phyloP scores from a whole-genome alignment of 2,888 invertebrate species.

The Dermolepida albohirtum region DNA sequence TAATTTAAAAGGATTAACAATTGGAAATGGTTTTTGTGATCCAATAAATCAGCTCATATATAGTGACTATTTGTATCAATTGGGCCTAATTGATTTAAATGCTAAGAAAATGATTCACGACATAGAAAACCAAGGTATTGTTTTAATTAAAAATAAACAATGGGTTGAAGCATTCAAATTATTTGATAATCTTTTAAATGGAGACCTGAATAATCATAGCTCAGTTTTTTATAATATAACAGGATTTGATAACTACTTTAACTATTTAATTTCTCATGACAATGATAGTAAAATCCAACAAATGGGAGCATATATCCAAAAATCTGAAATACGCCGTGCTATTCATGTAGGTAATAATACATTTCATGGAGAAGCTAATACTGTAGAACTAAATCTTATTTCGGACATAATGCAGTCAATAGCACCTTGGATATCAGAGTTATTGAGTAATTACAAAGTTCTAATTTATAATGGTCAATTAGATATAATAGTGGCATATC shows the following conservation, averaged over 20 bases:
- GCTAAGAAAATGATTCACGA: constrained; percentile 71
- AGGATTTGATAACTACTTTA: constrained; percentile 82
- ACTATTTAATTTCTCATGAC: constrained; percentile 75
- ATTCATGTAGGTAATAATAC: constrained; percentile 88
- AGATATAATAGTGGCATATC: constrained; percentile 92
- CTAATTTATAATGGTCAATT: constrained; percentile 91
- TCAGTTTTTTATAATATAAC: constrained; percentile 80
- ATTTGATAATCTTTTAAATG: constrained; percentile 79
- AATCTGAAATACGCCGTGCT: constrained; percentile 72
- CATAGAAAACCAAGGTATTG: constrained; percentile 70
- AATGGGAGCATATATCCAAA: constrained; percentile 75
- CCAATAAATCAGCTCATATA: constrained; percentile 82
- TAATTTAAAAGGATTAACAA: constrained; percentile 77
- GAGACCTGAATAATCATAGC: constrained; percentile 70
- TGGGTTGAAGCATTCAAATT: constrained; percentile 78
- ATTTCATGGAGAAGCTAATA: constrained; percentile 72
- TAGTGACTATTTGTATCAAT: constrained; percentile 82
- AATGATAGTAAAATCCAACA: constrained; percentile 65
- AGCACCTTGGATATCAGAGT: constrained; percentile 76
- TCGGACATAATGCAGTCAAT: constrained; percentile 86
- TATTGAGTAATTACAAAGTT: constrained; percentile 76
- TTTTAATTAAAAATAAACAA: constrained; percentile 73
- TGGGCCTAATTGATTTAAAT: constrained; percentile 77
- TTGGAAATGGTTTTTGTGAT: constrained; percentile 86
- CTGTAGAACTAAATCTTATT: constrained; percentile 79